Evolutionary conservation across 92 coral and sea anemone genomes (phyloP).

Genomic region (Parazoanthus swiftii): DNA sequence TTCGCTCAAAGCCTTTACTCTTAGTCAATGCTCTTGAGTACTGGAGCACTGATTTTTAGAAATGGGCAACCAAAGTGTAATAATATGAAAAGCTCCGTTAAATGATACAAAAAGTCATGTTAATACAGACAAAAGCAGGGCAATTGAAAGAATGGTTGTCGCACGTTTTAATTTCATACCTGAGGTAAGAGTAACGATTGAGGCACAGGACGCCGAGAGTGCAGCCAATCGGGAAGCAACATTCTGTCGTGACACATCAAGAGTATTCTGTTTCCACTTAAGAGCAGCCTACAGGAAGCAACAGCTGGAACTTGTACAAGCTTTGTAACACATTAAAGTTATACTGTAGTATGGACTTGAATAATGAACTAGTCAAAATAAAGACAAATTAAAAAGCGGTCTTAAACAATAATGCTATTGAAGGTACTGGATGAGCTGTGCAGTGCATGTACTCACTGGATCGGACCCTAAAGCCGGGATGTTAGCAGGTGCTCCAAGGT

Average conservation of each 20-base stretch:
- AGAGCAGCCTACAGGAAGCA: slow-evolving; percentile 73
- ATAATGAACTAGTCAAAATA: no score
- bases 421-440: no score
- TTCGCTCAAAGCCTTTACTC: no score
- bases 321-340: neutral
- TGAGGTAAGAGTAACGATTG: slow-evolving; percentile 95
- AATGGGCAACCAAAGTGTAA: no score
- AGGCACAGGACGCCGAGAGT: slow-evolving; percentile 96
- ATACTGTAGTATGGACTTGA: no score
- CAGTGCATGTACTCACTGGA: slow-evolving; percentile 75
- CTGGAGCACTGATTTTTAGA: no score
- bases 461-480: slow-evolving; percentile 93
- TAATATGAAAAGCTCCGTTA: no score
- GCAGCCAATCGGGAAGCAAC: slow-evolving; percentile 97
- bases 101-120: no score
- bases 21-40: no score
- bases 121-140: neutral
- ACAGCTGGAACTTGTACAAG: neutral
- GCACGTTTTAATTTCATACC: slow-evolving; percentile 47
- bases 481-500: slow-evolving; percentile 80
- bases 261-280: slow-evolving; percentile 95
- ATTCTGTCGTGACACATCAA: slow-evolving; percentile 91
- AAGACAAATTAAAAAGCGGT: no score
- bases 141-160: neutral
- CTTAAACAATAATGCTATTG: no score